phyloP scores from a whole-genome alignment of 1,140 invertebrate genomes.

The Formica selysi region DNA sequence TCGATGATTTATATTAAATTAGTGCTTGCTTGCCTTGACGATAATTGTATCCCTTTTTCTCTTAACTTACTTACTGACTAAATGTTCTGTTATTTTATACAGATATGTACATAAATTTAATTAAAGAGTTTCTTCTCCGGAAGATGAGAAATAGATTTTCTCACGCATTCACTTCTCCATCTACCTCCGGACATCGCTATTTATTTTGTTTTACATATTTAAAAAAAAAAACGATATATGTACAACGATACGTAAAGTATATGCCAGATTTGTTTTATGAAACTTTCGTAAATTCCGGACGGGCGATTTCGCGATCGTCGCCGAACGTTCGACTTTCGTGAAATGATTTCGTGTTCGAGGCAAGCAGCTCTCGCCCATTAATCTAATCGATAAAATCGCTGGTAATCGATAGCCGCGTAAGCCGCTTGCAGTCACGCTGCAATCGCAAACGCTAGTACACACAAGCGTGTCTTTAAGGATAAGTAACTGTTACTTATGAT shows the following conservation, averaged over 20 bases:
- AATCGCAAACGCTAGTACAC: conserved; percentile 65
- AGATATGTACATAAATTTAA: neutral
- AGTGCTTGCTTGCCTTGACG: neutral
- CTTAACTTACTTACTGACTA: neutral
- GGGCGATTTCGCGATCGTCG: conserved; percentile 51
- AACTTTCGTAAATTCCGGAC: conserved; percentile 57
- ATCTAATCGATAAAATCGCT: conserved; percentile 77
- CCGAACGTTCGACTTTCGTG: conserved; percentile 40
- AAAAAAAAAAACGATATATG: neutral
- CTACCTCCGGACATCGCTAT: neutral
- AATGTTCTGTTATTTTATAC: neutral
- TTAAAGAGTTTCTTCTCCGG: neutral
- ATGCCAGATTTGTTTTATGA: conserved; percentile 48
- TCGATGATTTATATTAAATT: neutral
- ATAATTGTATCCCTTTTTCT: too few relatives aligned
- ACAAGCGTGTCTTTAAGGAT: conserved; percentile 37
- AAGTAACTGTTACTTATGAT: conserved; percentile 55
- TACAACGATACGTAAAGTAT: neutral
- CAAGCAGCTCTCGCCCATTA: conserved; percentile 74
- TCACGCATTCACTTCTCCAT: neutral
- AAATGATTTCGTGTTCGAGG: conserved; percentile 66
- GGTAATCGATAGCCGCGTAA: conserved; percentile 73
- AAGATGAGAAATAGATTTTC: neutral
- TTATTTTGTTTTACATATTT: neutral
- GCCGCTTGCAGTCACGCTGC: conserved; percentile 52